Conservation (phyloP, 2,888 invertebrate species). For the Graphium colonna region DNA sequence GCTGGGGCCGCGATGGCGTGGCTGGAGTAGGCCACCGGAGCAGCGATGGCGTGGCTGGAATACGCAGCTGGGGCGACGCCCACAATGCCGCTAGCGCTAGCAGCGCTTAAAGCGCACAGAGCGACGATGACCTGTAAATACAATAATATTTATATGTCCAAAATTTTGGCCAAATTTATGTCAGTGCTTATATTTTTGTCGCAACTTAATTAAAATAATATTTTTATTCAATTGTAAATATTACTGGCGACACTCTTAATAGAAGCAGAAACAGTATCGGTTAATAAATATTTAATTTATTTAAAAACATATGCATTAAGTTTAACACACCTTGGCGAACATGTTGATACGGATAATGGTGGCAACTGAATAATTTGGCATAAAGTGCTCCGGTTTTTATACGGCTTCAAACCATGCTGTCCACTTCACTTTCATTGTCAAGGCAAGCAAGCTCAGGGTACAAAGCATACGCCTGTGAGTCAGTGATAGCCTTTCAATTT, state of each 20-base stretch:
- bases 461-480: conserved; percentile 56
- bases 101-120: conserved; percentile 80
- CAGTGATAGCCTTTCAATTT: conserved; percentile 76
- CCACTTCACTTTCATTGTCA: conserved; percentile 76
- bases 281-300: background rate
- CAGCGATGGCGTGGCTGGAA: conserved; percentile 62
- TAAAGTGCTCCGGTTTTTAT: conserved; percentile 72
- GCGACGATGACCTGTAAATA: conserved; percentile 75
- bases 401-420: conserved; percentile 53
- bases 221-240: no score
- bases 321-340: conserved; percentile 72
- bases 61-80: conserved; percentile 70
- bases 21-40: conserved; percentile 58
- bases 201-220: background rate
- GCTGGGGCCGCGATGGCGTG: conserved; percentile 43
- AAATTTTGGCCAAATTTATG: background rate
- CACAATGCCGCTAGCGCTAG: conserved; percentile 76
- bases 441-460: conserved; percentile 55
- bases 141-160: conserved; percentile 5
- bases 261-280: background rate
- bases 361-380: conserved; percentile 75
- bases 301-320: background rate
- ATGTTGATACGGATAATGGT: conserved; percentile 72
- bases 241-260: background rate
- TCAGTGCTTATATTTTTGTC: background rate